Conservation (phyloP, 92 coral and sea anemone genomes). For the Plumapathes pennacea region DNA sequence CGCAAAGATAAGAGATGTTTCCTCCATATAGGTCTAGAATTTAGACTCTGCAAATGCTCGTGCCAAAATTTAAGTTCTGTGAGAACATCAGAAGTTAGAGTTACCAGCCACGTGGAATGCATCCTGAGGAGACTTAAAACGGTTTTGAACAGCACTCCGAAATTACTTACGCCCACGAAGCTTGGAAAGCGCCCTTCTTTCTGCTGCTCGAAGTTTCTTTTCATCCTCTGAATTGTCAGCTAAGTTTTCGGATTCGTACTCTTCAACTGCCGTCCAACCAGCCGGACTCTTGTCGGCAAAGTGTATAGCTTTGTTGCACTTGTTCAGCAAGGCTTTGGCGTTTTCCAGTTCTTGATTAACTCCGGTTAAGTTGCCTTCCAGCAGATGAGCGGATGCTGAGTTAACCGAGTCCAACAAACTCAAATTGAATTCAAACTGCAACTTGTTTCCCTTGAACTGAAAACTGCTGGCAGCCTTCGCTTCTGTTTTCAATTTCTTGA, state of each 20-base stretch:
- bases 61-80: conserved; percentile 49
- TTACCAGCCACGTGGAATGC: no score
- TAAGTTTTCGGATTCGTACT: conserved; percentile 14
- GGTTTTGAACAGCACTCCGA: no score
- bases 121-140: no score
- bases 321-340: background rate
- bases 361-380: background rate
- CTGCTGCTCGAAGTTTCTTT: conserved; percentile 7
- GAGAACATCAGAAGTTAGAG: conserved; percentile 1
- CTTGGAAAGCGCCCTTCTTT: conserved; percentile 2
- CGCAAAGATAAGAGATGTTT: conserved; percentile 3
- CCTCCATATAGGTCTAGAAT: conserved; percentile 15
- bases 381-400: background rate
- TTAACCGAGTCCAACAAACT: background rate
- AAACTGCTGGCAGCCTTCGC: conserved; percentile 14
- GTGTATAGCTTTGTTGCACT: conserved; percentile 2
- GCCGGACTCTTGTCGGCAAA: conserved; percentile 17
- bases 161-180: no score
- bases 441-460: conserved; percentile 13
- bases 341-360: background rate
- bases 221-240: conserved; percentile 18
- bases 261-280: conserved; percentile 19
- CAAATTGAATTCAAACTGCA: conserved; percentile 22
- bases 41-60: conserved; percentile 9
- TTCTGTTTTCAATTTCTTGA: conserved; percentile 8